Conservation (phyloP, 2,113 vertebrate genomes). For the Tenebrosternarchus preto region DNA sequence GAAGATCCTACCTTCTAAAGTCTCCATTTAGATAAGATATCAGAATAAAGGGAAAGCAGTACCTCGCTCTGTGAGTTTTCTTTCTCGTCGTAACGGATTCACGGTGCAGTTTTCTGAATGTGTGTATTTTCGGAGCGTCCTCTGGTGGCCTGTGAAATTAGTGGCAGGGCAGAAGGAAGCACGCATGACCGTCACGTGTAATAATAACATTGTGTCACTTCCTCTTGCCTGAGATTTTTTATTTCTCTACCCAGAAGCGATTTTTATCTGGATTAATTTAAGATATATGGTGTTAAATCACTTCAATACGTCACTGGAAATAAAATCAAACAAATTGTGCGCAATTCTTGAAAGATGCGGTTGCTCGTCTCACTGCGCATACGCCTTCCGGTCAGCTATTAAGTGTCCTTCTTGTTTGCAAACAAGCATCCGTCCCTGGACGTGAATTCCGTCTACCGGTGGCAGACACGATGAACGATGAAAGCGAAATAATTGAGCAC, state of each 20-base stretch:
- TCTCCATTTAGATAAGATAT: background rate
- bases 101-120: background rate
- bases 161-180: background rate
- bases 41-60: background rate
- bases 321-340: background rate
- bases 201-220: constrained; percentile 1
- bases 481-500: constrained; percentile 72
- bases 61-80: no score
- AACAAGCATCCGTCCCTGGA: constrained; percentile 41
- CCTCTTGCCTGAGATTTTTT: background rate
- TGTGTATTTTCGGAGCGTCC: background rate
- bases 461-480: constrained; percentile 63
- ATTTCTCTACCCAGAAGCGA: no score
- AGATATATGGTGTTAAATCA: no score
- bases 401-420: constrained; percentile 47
- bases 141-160: background rate
- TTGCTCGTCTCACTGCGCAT: background rate
- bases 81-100: background rate
- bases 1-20: background rate
- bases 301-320: background rate
- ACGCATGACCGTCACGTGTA: background rate
- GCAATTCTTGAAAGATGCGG: background rate
- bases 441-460: background rate
- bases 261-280: no score
- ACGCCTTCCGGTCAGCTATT: constrained; percentile 30